phyloP scores from a whole-genome alignment of 2,888 invertebrate species.

The Cylloceria caligata region DNA sequence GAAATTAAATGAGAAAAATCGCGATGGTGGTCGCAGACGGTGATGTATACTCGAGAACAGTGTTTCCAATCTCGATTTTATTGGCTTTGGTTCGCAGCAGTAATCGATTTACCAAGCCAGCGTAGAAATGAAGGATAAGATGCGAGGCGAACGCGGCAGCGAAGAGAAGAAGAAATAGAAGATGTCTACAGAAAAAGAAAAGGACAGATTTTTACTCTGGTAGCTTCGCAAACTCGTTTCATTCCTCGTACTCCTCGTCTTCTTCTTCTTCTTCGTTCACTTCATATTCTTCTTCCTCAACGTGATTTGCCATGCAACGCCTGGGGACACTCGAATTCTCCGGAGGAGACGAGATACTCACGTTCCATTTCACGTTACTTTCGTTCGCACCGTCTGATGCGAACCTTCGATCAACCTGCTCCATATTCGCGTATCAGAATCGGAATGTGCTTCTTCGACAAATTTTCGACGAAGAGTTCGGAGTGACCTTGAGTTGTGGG shows the following conservation, averaged over 20 bases:
- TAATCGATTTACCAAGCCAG: conserved; percentile 63
- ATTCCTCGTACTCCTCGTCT: conserved; percentile 41
- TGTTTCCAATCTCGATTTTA: conserved; percentile 66
- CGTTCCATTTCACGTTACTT: conserved; percentile 24
- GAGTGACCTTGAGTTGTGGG: conserved; percentile 71
- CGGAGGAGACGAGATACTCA: conserved; percentile 6
- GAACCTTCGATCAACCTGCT: conserved; percentile 78
- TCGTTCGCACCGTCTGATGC: conserved; percentile 3
- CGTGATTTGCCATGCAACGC: conserved; percentile 30
- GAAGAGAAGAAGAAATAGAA: conserved; percentile 32
- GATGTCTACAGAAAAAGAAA: conserved; percentile 4
- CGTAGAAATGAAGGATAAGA: conserved; percentile 47
- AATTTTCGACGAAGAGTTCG: conserved; percentile 76
- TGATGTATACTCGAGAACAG: conserved; percentile 43
- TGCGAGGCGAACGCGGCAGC: conserved; percentile 17
- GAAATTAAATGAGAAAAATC: conserved; percentile 50
- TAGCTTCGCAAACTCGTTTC: conserved; percentile 29
- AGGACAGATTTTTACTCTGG: conserved; percentile 22
- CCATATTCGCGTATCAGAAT: conserved; percentile 77
- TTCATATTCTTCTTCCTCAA: conserved; percentile 51
- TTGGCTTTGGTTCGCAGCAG: conserved; percentile 56
- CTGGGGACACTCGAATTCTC: conserved; percentile 1
- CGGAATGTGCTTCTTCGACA: conserved; percentile 68
- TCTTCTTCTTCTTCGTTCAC: conserved; percentile 56
- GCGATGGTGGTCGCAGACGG: conserved; percentile 27